Evolutionary conservation across 2,888 invertebrate species (phyloP), one percentile per base, ranked within the genome.

Genomic region (Diloba caeruleocephala): DNA sequence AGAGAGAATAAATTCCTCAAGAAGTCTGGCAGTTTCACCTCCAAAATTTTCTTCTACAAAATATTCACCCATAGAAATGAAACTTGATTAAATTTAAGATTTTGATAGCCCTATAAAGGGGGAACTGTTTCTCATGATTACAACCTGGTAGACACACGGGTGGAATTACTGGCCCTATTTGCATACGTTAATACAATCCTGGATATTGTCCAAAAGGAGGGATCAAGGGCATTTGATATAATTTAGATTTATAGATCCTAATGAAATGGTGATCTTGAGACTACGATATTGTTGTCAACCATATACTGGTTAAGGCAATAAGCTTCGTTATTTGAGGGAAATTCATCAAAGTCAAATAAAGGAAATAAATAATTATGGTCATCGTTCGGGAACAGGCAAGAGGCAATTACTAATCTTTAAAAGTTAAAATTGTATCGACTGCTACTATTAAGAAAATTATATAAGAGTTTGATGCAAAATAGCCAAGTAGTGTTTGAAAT

Each of bases 61-160:
- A 46, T 44, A 19, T 12, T 26, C 44, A 36, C 10, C 14, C 36
- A 1, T 45, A 46, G 39, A 33, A 65, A 42, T 25, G 63, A 19
- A 50, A 69, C 70, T 64, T 69, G 66, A 67, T 67, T 67, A 67
- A 69, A 67, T 67, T 67, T 55, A 55, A 69, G 65, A 50, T 67
- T 67, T 67, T 67, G 55, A 69, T 59, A 21, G 29, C 31, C 15
- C 23, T 37, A 59, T 59, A 70, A 68, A 64, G 56, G 53, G 38
- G 34, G 42, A 56, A 52, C 23, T 42, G 32, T 43, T 64, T 32
- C 38, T 60, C 52, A 56, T 70, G 65, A 53, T 70, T 39, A 67
- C 64, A 57, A 68, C 43, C 50, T 44, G 44, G 51, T 50, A 42
- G 50, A 67, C 33, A 46, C 54, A 44, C 51, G 31, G 33, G 33